These are phyloP conservation scores for Drosophila ambigua DNA, from an alignment of 1,140 invertebrate species.

Conservation along the genomic window DNA sequence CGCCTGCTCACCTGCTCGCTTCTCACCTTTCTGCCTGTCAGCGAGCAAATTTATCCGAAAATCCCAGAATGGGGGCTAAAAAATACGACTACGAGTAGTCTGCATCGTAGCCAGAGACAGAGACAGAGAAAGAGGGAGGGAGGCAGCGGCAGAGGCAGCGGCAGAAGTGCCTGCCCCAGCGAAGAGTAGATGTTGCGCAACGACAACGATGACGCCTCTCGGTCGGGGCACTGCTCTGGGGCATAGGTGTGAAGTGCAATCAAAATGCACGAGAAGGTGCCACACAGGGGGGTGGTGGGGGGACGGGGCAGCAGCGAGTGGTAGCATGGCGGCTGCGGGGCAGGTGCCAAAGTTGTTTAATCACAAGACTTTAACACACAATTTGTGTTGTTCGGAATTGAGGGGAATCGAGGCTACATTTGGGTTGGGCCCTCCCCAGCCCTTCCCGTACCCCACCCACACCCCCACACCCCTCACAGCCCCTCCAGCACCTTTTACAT, in stretches of 20 bases:
- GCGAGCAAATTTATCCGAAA: conserved; percentile 58
- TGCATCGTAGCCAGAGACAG: conserved; percentile 51
- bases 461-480: no score
- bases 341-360: conserved; percentile 76
- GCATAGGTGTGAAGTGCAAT: conserved; percentile 73
- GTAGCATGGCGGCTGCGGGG: not conserved
- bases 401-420: conserved; percentile 41
- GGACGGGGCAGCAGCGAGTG: not conserved
- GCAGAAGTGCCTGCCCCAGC: no score
- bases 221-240: conserved; percentile 9
- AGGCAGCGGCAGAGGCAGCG: no score
- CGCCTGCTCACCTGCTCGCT: not conserved
- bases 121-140: no score
- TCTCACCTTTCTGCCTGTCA: conserved; percentile 46
- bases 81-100: conserved; percentile 21
- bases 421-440: conserved; percentile 4
- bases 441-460: not conserved
- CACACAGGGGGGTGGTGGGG: conserved; percentile 8
- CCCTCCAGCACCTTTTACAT: conserved; percentile 8
- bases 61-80: conserved; percentile 11
- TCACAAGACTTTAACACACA: conserved; percentile 71
- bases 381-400: conserved; percentile 53
- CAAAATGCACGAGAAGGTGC: conserved; percentile 33
- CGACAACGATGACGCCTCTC: conserved; percentile 16
- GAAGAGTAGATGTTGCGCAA: conserved; percentile 7